Evolutionary conservation across 2,888 invertebrate species (phyloP), one percentile per base, ranked within the genome.

Genomic region (Pandemis heparana): DNA sequence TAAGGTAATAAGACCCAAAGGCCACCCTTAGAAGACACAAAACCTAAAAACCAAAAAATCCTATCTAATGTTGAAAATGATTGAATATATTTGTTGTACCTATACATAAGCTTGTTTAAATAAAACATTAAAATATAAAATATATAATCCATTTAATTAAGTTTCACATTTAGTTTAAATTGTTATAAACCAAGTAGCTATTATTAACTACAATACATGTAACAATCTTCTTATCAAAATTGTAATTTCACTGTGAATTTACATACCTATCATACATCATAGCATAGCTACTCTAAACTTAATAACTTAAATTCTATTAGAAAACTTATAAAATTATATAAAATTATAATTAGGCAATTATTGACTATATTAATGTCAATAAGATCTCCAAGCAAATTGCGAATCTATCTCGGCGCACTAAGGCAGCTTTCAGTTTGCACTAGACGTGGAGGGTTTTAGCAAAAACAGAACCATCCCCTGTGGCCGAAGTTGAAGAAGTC

Each of bases 401-500:
- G 18, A 56, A n/a, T 23, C 18, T 56, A 53, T 16, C 9, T 16
- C 16, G 9, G 16, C 16, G 51, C 9, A 18, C 8, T 53, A 9
- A 53, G 16, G 8, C 18, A 7, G 18, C 16, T 16, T 53, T 53
- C 18, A 16, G 6, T 16, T 53, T 32, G 46, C 48, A 14, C 48
- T 48, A 48, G 48, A 48, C 48, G 10, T 48, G 18, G 43, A 66
- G 5, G 68, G 60, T 12, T 72, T 90, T 82, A 94, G 79, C 94
- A 94, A 81, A 90, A 94, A 83, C 91, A 92, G 82, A 94, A 94
- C 94, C 94, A 94, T 39, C 91, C 92, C 64, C 94, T 87, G 73
- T 94, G 91, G 53, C 88, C 84, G 56, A 89, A 91, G 78, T 91
- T 94, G 76, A 93, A 94, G 81, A 94, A 94, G 77, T 94, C 94